Evolutionary conservation across 2,113 vertebrate species (phyloP).

Genomic region (Cottus gobio): DNA sequence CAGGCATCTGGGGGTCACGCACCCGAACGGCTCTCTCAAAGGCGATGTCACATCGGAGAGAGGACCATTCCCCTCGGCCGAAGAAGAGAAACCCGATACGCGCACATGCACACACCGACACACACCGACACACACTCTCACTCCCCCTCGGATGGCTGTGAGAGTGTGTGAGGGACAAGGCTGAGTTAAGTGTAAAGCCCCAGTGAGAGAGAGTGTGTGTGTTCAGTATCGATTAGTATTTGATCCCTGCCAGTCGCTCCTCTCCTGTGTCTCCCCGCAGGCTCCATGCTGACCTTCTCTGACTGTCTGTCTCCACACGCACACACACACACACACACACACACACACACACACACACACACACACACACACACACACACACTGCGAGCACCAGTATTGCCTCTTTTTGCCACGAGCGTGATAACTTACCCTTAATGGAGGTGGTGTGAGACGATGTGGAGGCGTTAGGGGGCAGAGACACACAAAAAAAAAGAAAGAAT

Average conservation of each 20-base stretch:
- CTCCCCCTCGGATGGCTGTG: constrained; percentile 3
- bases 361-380: constrained; percentile 14
- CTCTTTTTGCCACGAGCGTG: constrained; percentile 34
- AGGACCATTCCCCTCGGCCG: constrained; percentile 43
- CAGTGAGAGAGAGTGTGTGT: constrained; percentile 41
- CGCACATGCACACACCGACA: not conserved
- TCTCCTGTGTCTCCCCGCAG: constrained; percentile 67
- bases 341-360: constrained; percentile 23
- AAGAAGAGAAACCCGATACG: constrained; percentile 59
- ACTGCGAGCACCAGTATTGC: not conserved
- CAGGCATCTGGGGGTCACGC: constrained; percentile 72
- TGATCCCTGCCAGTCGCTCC: constrained; percentile 71
- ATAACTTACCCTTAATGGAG: constrained; percentile 65
- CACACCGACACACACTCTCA: constrained; percentile 26
- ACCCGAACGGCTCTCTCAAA: constrained; percentile 52
- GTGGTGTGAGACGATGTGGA: constrained; percentile 58
- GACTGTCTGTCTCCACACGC: constrained; percentile 45
- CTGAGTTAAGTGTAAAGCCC: constrained; percentile 58
- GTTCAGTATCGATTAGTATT: constrained; percentile 76
- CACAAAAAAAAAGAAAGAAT: constrained; percentile 46
- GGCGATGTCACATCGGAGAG: constrained; percentile 56
- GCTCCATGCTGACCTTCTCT: constrained; percentile 73
- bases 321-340: constrained; percentile 32
- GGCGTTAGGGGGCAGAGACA: constrained; percentile 26
- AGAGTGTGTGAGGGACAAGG: constrained; percentile 69